Conservation (phyloP, 2,797 vertebrate genomes). For the Melanotaenia pygmaea region DNA sequence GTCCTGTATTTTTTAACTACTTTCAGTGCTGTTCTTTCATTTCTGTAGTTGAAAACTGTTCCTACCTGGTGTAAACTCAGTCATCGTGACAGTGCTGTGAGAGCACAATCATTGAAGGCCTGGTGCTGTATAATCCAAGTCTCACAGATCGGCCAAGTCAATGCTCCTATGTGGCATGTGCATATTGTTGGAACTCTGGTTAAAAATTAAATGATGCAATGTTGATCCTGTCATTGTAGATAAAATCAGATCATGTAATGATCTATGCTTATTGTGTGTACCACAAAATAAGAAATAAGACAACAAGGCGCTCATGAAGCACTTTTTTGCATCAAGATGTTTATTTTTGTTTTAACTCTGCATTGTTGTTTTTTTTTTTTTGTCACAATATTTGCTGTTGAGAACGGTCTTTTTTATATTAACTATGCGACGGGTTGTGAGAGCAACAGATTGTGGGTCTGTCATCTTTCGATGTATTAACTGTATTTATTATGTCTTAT, state of each 20-base stretch:
- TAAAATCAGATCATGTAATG: constrained; percentile 60
- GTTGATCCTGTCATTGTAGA: constrained; percentile 51
- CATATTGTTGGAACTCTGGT: constrained; percentile 43
- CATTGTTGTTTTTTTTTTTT: constrained; percentile 69
- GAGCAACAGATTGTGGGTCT: constrained; percentile 22
- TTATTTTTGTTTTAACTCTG: constrained; percentile 79
- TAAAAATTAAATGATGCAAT: constrained; percentile 29
- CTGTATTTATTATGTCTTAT: constrained; percentile 28
- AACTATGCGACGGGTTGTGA: constrained; percentile 40
- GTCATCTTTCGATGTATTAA: constrained; percentile 21
- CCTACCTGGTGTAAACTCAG: constrained; percentile 77
- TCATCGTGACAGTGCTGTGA: constrained; percentile 55
- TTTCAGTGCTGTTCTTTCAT: constrained; percentile 46
- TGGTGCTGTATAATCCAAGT: constrained; percentile 44
- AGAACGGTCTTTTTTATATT: constrained; percentile 57
- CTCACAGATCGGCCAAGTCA: constrained; percentile 40
- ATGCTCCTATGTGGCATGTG: constrained; percentile 36
- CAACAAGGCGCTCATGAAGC: constrained; percentile 76
- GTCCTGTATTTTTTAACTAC: constrained; percentile 48
- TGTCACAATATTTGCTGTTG: constrained; percentile 69
- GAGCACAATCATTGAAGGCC: constrained; percentile 27
- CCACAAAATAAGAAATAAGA: constrained; percentile 47
- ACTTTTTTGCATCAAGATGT: constrained; percentile 84
- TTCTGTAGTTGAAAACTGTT: constrained; percentile 51
- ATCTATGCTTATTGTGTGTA: constrained; percentile 58